Evolutionary conservation across 2,113 vertebrate species (phyloP), one percentile per base, ranked within the genome.

Genomic region (Zootoca vivipara): DNA sequence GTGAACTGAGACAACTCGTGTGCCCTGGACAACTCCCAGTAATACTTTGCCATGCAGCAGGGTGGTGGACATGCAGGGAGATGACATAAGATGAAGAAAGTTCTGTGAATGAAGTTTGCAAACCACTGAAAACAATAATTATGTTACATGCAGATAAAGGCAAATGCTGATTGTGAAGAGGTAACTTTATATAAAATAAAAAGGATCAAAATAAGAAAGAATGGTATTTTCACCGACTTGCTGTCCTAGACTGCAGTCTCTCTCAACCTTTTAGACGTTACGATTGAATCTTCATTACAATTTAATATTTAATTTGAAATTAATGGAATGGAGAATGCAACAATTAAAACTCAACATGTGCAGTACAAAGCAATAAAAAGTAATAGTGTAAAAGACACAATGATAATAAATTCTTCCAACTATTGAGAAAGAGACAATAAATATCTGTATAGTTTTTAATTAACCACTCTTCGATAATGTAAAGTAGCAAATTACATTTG

Each of bases 291-390:
- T 93, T 83, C 78, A 88, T 89, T 93, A 90, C 87, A 92, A 93
- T 92, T 95, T 94, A 93, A 90, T 93, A 92, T 94, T 95, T 95
- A 95, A 95, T 94, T 93, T 90, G 86, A 95, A 96, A 95, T 93
- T 94, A 96, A 95, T 92, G 90, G 83, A 93, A 96, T 94, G 90
- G 93, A 91, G 86, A 88, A 94, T 94, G 88, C 91, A 94, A 92
- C 73, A 85, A 92, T 93, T 94, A 95, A 96, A 94, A 91, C 28
- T 58, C 90, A 94, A 95, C 90, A 88, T 78, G 87, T 87, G 86
- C 80, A 92, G 86, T 89, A 93, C 81, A 92, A 92, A 89, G 89
- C 87, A 94, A 95, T 96, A 93, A 94, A 96, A 93, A 94, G 78
- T 93, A 95, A 92, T 65, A 20, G 35, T 73, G 74, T 80, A 83